These are phyloP conservation scores for Lepidotrigona ventralis DNA, from an alignment of 1,140 invertebrate genomes.

Conservation along the genomic window DNA sequence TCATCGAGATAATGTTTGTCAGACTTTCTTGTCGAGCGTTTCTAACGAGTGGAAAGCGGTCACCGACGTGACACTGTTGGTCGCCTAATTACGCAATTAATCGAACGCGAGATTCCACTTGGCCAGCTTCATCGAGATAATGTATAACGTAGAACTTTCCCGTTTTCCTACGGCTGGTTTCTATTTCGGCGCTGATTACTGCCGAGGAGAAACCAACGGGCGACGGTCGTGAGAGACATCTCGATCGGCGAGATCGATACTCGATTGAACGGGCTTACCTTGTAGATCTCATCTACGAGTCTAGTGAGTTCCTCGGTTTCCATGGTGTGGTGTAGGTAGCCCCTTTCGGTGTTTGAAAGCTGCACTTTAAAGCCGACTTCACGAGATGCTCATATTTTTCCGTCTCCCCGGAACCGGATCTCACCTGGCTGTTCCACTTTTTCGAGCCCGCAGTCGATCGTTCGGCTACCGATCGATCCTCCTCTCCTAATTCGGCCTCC, in stretches of 20 bases:
- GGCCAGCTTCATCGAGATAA: slow-evolving; percentile 9
- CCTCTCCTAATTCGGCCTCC: not conserved
- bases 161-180: slow-evolving; percentile 10
- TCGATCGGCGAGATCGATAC: slow-evolving; percentile 22
- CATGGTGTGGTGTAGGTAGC: slow-evolving; percentile 80
- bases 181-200: not conserved
- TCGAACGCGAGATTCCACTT: no score
- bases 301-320: slow-evolving; percentile 93
- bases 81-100: slow-evolving; percentile 4
- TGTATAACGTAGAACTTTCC: slow-evolving; percentile 18
- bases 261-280: slow-evolving; percentile 82
- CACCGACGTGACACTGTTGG: not conserved
- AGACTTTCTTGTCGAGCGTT: not conserved
- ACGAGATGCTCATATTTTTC: slow-evolving; percentile 77
- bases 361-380: slow-evolving; percentile 67
- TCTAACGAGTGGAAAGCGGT: not conserved
- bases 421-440: slow-evolving; percentile 71
- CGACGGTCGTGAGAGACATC: not conserved
- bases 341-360: slow-evolving; percentile 65
- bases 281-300: slow-evolving; percentile 93
- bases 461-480: slow-evolving; percentile 43
- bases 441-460: slow-evolving; percentile 51
- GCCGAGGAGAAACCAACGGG: not conserved
- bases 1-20: slow-evolving; percentile 5
- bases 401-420: slow-evolving; percentile 67